These are phyloP conservation scores for Bergia sp. DNA, from an alignment of 92 coral and sea anemone genomes.

Conservation along the genomic window DNA sequence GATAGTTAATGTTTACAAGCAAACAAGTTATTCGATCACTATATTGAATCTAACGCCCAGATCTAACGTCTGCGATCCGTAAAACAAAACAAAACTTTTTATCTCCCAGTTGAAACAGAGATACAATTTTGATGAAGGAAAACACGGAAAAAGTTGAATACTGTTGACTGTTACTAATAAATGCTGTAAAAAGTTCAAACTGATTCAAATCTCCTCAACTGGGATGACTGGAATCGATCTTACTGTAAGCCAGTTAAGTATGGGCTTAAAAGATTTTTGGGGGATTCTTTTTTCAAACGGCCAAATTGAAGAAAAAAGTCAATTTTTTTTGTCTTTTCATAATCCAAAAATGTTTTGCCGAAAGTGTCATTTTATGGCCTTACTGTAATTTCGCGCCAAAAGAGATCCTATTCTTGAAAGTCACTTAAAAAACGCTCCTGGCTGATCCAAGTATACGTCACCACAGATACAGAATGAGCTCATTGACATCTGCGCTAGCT, in stretches of 20 bases:
- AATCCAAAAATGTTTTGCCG: no score
- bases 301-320: no score
- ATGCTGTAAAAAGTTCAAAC: no score
- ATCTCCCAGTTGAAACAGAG: slow-evolving; percentile 11
- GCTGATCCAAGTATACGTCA: neutral
- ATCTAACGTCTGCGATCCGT: slow-evolving; percentile 12
- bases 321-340: no score
- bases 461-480: slow-evolving; percentile 25
- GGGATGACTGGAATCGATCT: no score
- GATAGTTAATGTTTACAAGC: neutral
- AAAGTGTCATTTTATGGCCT: slow-evolving; percentile 17
- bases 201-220: no score
- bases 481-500: slow-evolving; percentile 38
- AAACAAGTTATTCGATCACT: slow-evolving; percentile 3
- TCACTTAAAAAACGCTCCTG: neutral
- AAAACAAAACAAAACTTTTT: neutral
- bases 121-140: neutral
- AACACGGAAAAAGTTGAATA: no score
- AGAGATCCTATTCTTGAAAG: slow-evolving; percentile 30
- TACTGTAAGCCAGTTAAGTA: no score
- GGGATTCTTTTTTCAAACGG: no score
- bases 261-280: no score
- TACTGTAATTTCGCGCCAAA: slow-evolving; percentile 33
- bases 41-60: neutral
- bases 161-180: no score